A percentile compares a stretch with the other conserved stretches of the same genome.
Evolutionary conservation across 2,797 vertebrate genomes (phyloP).

Genomic region (Sebastes baramenuke): DNA sequence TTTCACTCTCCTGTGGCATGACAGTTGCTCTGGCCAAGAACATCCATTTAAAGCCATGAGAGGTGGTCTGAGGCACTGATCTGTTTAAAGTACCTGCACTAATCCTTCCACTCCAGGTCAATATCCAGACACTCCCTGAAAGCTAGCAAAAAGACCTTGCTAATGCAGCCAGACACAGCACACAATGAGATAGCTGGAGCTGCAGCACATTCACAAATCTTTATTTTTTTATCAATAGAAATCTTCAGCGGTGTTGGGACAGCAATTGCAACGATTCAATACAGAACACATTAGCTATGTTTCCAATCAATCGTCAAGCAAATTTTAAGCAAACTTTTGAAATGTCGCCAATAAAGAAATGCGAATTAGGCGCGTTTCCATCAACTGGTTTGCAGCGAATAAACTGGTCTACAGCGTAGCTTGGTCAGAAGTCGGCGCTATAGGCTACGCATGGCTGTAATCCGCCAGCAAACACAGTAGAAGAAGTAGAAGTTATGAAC

Average conservation of each 20-base stretch:
- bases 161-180: constrained; percentile 21
- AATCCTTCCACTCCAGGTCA: constrained; percentile 60
- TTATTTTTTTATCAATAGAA: constrained; percentile 19
- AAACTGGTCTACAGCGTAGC: too few species aligned
- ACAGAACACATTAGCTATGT: not conserved
- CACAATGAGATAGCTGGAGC: not conserved
- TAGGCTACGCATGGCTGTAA: too few species aligned
- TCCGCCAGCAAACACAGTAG: too few species aligned
- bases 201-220: constrained; percentile 21
- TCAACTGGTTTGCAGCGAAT: too few species aligned
- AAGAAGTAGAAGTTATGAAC: too few species aligned
- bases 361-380: too few species aligned
- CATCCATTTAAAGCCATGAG: constrained; percentile 34
- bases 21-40: constrained; percentile 11
- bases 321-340: too few species aligned
- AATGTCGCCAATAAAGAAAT: too few species aligned
- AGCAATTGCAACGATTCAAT: not conserved
- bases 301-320: too few species aligned
- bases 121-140: constrained; percentile 36
- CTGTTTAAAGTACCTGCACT: constrained; percentile 51
- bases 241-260: not conserved
- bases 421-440: too few species aligned
- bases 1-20: constrained; percentile 14
- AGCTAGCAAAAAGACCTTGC: constrained; percentile 30
- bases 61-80: constrained; percentile 33